Percentiles rank a stretch among this genome's conserved stretches.
These are phyloP conservation scores for Ennomos quercinarius DNA, from an alignment of 2,888 invertebrate genomes.

Conservation along the genomic window DNA sequence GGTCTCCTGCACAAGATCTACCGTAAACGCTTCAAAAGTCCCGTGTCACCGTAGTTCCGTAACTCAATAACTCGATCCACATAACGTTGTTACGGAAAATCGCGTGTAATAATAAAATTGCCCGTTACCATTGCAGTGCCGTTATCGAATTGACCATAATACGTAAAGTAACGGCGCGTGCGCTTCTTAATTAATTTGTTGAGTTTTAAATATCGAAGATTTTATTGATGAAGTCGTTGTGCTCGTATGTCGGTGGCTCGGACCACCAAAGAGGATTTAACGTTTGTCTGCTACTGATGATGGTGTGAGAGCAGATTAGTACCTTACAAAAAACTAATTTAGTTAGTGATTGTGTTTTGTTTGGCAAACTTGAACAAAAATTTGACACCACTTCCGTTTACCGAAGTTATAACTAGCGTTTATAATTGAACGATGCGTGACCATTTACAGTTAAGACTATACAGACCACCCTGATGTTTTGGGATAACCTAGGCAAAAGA, in stretches of 20 bases:
- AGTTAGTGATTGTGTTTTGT: too few species aligned
- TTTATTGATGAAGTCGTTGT: slow-evolving; percentile 16
- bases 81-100: slow-evolving; percentile 53
- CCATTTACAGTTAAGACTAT: too few species aligned
- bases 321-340: too few species aligned
- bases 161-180: slow-evolving; percentile 58
- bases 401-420: too few species aligned
- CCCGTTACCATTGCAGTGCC: slow-evolving; percentile 67
- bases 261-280: slow-evolving; percentile 12
- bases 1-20: background rate
- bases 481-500: too few species aligned
- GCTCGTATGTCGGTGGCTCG: background rate
- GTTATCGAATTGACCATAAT: slow-evolving; percentile 75
- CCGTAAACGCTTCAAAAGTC: slow-evolving; percentile 9
- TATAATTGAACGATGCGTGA: too few species aligned
- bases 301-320: too few species aligned
- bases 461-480: too few species aligned
- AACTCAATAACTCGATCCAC: slow-evolving; percentile 30
- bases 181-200: slow-evolving; percentile 59
- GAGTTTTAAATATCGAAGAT: slow-evolving; percentile 19
- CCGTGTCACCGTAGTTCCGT: slow-evolving; percentile 20
- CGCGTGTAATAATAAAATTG: slow-evolving; percentile 57
- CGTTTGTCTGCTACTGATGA: too few species aligned
- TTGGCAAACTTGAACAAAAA: too few species aligned
- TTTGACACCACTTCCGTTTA: too few species aligned